Evolutionary conservation across 2,797 vertebrate species (phyloP).

Genomic region (Channa striata): DNA sequence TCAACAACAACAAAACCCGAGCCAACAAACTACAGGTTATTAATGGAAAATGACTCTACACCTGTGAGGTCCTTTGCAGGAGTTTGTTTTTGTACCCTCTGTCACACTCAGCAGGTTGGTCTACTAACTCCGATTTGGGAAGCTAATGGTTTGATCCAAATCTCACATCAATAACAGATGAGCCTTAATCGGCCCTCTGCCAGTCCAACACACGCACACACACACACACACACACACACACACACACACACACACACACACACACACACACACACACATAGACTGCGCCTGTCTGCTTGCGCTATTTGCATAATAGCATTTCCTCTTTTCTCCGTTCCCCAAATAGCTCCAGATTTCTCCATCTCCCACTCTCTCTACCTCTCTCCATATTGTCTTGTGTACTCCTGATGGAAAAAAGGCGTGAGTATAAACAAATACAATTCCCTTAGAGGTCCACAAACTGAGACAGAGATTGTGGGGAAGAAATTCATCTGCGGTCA

Average conservation of each 20-base stretch:
- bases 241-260: not conserved
- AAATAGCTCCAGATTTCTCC: slow-evolving; percentile 71
- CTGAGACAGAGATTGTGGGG: slow-evolving; percentile 89
- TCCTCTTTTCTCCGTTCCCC: slow-evolving; percentile 81
- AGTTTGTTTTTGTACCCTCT: not conserved
- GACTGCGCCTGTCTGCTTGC: slow-evolving; percentile 82
- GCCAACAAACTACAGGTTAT: not conserved
- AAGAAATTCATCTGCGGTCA: slow-evolving; percentile 92
- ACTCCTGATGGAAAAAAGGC: slow-evolving; percentile 87
- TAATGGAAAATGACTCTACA: not conserved
- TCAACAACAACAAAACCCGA: not conserved
- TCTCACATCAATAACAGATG: slow-evolving; percentile 99
- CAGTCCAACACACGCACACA: slow-evolving; percentile 31
- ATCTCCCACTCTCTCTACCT: slow-evolving; percentile 46
- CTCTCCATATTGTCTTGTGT: slow-evolving; percentile 76
- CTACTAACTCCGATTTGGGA: slow-evolving; percentile 67
- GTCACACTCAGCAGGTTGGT: slow-evolving; percentile 47
- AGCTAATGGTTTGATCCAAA: slow-evolving; percentile 93
- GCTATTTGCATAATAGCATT: slow-evolving; percentile 98
- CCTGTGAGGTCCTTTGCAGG: not conserved
- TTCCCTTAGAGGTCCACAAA: slow-evolving; percentile 85
- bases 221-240: slow-evolving; percentile 32
- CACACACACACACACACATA: slow-evolving; percentile 31
- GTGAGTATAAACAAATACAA: slow-evolving; percentile 96
- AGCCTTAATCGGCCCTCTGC: slow-evolving; percentile 91